Conservation (phyloP, 2,797 vertebrate species). For the Brachymystax lenok region DNA sequence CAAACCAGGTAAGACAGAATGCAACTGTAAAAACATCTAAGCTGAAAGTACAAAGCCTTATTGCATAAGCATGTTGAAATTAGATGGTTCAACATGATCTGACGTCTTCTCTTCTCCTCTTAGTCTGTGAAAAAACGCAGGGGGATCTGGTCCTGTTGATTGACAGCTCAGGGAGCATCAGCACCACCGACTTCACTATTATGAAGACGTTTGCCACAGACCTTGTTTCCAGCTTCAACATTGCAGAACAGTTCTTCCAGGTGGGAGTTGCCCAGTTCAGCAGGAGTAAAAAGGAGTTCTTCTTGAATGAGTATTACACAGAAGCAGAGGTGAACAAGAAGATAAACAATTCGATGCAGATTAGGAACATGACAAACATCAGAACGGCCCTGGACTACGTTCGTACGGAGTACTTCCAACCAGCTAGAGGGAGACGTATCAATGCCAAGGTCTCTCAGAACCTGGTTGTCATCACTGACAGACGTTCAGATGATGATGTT, state of each 20-base stretch:
- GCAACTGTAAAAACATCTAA: neutral
- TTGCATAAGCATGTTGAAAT: neutral
- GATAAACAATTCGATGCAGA: slow-evolving; percentile 62
- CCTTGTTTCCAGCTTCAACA: slow-evolving; percentile 68
- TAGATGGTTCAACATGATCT: neutral
- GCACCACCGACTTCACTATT: slow-evolving; percentile 47
- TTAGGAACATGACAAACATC: slow-evolving; percentile 55
- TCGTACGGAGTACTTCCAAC: slow-evolving; percentile 69
- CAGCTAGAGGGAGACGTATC: slow-evolving; percentile 66
- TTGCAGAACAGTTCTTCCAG: slow-evolving; percentile 62
- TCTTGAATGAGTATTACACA: slow-evolving; percentile 63
- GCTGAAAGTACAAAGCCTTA: neutral
- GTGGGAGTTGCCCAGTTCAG: slow-evolving; percentile 84
- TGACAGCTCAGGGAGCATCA: slow-evolving; percentile 80
- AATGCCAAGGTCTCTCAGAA: slow-evolving; percentile 67
- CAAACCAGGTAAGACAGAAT: slow-evolving; percentile 73
- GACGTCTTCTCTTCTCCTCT: slow-evolving; percentile 5
- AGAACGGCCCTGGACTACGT: slow-evolving; percentile 71
- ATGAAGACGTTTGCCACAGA: slow-evolving; percentile 77
- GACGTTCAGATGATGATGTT: slow-evolving; percentile 71
- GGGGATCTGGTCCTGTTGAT: slow-evolving; percentile 83
- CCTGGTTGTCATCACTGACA: slow-evolving; percentile 83
- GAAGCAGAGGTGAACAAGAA: slow-evolving; percentile 44
- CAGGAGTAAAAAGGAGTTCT: slow-evolving; percentile 65
- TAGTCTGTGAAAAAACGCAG: slow-evolving; percentile 74